These are phyloP conservation scores for Pedicia rivosa DNA, from an alignment of 2,888 invertebrate genomes.

Conservation along the genomic window DNA sequence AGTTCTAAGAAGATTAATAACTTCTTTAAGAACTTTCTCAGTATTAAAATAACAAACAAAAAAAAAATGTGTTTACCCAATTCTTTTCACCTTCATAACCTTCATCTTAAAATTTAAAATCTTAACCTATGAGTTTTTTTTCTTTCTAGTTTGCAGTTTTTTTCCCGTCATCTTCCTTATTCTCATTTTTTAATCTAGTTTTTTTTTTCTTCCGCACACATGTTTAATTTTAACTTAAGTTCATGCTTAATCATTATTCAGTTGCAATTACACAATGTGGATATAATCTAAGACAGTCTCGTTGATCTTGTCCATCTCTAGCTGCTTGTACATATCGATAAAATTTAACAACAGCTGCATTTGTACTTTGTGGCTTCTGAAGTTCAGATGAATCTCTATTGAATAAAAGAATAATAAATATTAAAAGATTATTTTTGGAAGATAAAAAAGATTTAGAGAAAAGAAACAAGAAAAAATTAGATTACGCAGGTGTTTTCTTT, in stretches of 20 bases:
- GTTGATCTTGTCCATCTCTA: conserved; percentile 65
- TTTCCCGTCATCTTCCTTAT: too few relatives aligned
- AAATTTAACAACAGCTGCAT: conserved; percentile 55
- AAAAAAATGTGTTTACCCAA: too few relatives aligned
- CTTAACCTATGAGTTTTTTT: too few relatives aligned
- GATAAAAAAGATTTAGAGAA: too few relatives aligned
- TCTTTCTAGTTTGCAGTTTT: too few relatives aligned
- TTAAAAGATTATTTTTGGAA: background rate
- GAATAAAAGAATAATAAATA: conserved; percentile 3
- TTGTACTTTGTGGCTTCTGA: conserved; percentile 46
- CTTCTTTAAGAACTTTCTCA: too few relatives aligned
- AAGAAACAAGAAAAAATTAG: too few relatives aligned
- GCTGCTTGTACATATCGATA: conserved; percentile 68
- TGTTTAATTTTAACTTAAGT: background rate
- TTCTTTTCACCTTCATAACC: too few relatives aligned
- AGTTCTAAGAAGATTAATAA: too few relatives aligned
- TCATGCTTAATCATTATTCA: conserved; percentile 26
- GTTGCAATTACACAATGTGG: conserved; percentile 53
- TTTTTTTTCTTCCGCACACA: background rate
- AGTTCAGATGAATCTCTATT: conserved; percentile 58
- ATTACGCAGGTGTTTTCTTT: too few relatives aligned
- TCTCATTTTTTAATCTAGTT: background rate
- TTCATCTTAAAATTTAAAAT: too few relatives aligned
- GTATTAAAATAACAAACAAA: too few relatives aligned
- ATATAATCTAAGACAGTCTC: conserved; percentile 52